Base-by-base conservation (phyloP, 23 tunicate genomes). In the Halocynthia roretzi region DNA sequence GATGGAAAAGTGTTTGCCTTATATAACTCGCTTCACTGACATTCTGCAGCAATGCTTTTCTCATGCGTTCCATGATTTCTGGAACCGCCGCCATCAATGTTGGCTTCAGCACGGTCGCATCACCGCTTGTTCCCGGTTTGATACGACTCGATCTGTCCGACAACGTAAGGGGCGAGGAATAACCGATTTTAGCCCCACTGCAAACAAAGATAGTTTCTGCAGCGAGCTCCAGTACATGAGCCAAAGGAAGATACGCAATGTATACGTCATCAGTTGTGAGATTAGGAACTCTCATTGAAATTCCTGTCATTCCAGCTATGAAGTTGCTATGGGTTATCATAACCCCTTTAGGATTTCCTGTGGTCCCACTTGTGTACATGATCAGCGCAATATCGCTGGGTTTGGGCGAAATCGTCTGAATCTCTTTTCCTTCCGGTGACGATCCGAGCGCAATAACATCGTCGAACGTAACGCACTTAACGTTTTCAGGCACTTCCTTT, bases 31-130 rank as follows among this genome's bases (percentile, higher is more conserved):
- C 67, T 62, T 94, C 95, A 51, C 77, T 65, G 11, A 94, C 87
- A 57, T 57, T 67, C 58, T 83, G 94, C 85, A 87, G 71, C 66
- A 94, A 81, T 48, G 94, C 94, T 60, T 94, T 94, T 53, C 98
- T 56, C 93, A 94, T 94, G 7, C 98, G 83, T 68, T 94, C 98
- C 84, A 94, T 60, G 51, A 94, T 94, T 81, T 94, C 98, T 22
- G 98, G 98, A 50, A 94, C 98, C 52, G 91, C 87, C 8, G 98
- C 94, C 98, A 94, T 94, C 52, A 94, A 51, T 7, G 98, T 94
- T 6, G 98, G 98, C 55, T 78, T 70, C 18, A 94, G 83, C 7
- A 85, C 90, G 11, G 83, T 62, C 0, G 94, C 94, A 60, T 94
- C 98, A 7, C 98, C 98, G 50, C 76, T 70, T 18, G 93, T 87